Percentiles rank a stretch among this genome's conserved stretches.
These are phyloP conservation scores for Aspiorhynchus laticeps DNA, from an alignment of 2,113 vertebrate genomes.

Conservation along the genomic window DNA sequence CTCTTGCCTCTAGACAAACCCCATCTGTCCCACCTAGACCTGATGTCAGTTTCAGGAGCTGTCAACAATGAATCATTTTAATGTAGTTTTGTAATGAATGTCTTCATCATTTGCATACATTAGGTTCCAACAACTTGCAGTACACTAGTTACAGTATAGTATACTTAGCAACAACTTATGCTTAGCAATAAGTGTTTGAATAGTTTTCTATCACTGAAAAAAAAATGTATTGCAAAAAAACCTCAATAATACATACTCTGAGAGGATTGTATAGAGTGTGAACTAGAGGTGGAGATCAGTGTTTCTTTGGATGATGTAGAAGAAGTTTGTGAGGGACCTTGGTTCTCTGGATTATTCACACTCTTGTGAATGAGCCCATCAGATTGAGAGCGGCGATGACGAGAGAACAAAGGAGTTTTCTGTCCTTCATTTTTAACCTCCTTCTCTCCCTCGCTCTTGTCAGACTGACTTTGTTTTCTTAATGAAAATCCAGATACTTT, in stretches of 20 bases:
- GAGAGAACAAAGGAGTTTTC: conserved; percentile 77
- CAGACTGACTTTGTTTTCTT: conserved; percentile 83
- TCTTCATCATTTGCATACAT: not conserved
- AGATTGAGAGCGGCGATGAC: conserved; percentile 84
- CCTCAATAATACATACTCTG: conserved; percentile 33
- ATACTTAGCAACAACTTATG: not conserved
- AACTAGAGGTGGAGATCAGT: conserved; percentile 82
- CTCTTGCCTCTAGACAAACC: conserved; percentile 83
- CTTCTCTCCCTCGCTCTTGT: conserved; percentile 71
- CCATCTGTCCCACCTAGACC: conserved; percentile 89
- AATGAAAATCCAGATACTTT: conserved; percentile 82
- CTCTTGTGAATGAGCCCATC: conserved; percentile 84
- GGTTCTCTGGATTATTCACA: conserved; percentile 82
- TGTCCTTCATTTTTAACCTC: conserved; percentile 66
- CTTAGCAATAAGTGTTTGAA: not conserved
- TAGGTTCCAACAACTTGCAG: not conserved
- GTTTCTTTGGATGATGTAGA: conserved; percentile 83
- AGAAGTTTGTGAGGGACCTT: conserved; percentile 74
- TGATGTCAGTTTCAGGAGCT: conserved; percentile 66
- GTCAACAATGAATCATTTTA: conserved; percentile 16
- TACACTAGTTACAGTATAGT: not conserved
- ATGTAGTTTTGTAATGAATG: not conserved
- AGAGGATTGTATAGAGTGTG: conserved; percentile 72
- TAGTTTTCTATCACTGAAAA: not conserved
- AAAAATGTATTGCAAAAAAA: not conserved